Conservation (phyloP, 2,797 vertebrate species). For the Columba guinea region DNA sequence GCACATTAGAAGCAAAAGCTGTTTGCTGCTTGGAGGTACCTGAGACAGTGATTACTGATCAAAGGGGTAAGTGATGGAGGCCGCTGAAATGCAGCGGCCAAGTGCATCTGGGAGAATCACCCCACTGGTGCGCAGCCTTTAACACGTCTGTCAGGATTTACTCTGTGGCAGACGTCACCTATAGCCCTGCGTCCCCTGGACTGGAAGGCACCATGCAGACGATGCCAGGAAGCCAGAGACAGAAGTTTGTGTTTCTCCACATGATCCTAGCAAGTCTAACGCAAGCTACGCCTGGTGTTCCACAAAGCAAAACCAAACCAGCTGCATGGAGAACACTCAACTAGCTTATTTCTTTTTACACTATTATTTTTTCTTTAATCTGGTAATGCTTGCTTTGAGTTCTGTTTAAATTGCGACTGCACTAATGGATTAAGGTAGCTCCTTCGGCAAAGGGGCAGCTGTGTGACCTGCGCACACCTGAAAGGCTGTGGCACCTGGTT, state of each 20-base stretch:
- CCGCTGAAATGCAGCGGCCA: neutral
- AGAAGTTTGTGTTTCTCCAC: rapidly evolving
- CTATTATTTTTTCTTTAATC: neutral
- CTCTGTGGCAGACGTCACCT: neutral
- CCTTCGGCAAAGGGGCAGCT: neutral
- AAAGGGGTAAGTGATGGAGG: neutral
- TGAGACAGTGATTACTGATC: neutral
- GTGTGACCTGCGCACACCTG: neutral
- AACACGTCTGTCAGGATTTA: neutral
- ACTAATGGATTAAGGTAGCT: neutral
- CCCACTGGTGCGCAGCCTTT: no score
- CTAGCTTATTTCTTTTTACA: neutral
- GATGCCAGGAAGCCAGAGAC: neutral
- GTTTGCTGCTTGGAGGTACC: neutral
- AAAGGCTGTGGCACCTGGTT: neutral
- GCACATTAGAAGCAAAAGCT: neutral
- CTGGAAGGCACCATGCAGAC: neutral
- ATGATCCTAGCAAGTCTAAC: neutral
- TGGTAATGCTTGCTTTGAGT: neutral
- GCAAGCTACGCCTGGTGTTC: neutral
- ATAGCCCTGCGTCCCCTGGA: neutral
- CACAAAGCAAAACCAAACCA: neutral
- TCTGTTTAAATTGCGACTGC: neutral
- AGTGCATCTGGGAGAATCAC: no score
- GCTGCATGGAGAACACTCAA: neutral